phyloP scores from a whole-genome alignment of 2,113 vertebrate genomes.

The Aphyosemion australe region DNA sequence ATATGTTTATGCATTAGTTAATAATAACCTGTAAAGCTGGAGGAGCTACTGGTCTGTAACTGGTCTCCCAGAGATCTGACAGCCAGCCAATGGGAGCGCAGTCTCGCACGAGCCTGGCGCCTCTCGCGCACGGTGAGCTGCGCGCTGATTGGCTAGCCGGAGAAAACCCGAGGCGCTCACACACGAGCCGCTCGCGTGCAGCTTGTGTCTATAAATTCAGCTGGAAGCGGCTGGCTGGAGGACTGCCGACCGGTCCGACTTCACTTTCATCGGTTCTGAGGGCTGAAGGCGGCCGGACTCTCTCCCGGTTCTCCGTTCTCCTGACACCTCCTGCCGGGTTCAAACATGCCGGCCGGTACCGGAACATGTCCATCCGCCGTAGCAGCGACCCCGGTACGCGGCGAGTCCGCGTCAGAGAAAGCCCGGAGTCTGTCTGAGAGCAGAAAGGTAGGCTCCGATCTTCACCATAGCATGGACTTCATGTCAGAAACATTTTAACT shows the following conservation, averaged over 20 bases:
- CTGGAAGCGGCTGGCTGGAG: slow-evolving; percentile 48
- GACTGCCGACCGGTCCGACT: too few species aligned
- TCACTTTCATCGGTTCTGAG: not conserved
- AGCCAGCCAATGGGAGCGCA: slow-evolving; percentile 82
- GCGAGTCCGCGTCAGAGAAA: slow-evolving; percentile 82
- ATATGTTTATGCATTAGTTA: too few species aligned
- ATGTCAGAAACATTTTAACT: not conserved
- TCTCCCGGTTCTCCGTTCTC: too few species aligned
- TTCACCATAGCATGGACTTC: too few species aligned
- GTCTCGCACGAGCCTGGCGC: slow-evolving; percentile 79
- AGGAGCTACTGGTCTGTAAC: too few species aligned
- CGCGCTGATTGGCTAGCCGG: slow-evolving; percentile 83
- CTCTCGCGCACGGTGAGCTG: slow-evolving; percentile 76
- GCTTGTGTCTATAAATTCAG: slow-evolving; percentile 83
- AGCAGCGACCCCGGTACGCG: slow-evolving; percentile 68
- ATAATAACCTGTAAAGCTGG: too few species aligned
- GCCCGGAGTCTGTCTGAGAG: slow-evolving; percentile 82
- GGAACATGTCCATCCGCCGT: slow-evolving; percentile 82
- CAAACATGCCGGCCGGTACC: slow-evolving; percentile 88
- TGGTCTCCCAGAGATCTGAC: slow-evolving; percentile 37
- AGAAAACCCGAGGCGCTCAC: slow-evolving; percentile 82
- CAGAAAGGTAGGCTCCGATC: slow-evolving; percentile 82
- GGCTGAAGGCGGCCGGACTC: not conserved
- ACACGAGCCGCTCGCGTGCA: slow-evolving; percentile 92
- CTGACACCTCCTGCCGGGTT: not conserved